These are phyloP conservation scores for Timandra comae DNA, from an alignment of 2,888 invertebrate species.

Conservation along the genomic window DNA sequence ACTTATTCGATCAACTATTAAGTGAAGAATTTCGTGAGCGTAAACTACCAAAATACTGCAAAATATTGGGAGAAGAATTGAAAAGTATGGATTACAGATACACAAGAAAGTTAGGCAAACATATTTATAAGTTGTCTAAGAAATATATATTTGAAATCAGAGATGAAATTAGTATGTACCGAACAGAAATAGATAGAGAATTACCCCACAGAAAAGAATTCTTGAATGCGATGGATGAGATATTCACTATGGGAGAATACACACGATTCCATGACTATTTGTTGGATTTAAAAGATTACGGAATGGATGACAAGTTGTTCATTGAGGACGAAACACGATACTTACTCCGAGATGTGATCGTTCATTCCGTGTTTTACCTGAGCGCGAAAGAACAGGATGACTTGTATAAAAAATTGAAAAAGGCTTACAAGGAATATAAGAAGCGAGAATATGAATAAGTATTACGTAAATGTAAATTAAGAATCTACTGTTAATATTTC, in stretches of 20 bases:
- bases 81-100: constrained; percentile 24
- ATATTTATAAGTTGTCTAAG: constrained; percentile 29
- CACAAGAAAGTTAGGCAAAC: constrained; percentile 29
- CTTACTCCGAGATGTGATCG: constrained; percentile 24
- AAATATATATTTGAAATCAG: constrained; percentile 30
- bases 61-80: constrained; percentile 29
- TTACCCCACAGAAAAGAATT: constrained; percentile 28
- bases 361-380: constrained; percentile 20
- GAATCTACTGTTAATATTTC: no score
- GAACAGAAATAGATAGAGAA: constrained; percentile 23
- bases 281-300: constrained; percentile 24
- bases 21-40: constrained; percentile 28
- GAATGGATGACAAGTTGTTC: constrained; percentile 15
- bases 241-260: constrained; percentile 36
- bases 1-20: constrained; percentile 32
- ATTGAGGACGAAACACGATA: constrained; percentile 24
- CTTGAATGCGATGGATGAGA: constrained; percentile 36
- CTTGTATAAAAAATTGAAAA: constrained; percentile 27
- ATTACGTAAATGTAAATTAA: no score
- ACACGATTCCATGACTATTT: constrained; percentile 42
- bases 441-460: no score
- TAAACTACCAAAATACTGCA: constrained; percentile 32
- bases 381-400: constrained; percentile 18
- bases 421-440: constrained; percentile 36
- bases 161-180: constrained; percentile 27